Percentiles rank a stretch among this genome's conserved stretches.
phyloP scores from a whole-genome alignment of 1,140 invertebrate genomes.

The Drosophila orena region DNA sequence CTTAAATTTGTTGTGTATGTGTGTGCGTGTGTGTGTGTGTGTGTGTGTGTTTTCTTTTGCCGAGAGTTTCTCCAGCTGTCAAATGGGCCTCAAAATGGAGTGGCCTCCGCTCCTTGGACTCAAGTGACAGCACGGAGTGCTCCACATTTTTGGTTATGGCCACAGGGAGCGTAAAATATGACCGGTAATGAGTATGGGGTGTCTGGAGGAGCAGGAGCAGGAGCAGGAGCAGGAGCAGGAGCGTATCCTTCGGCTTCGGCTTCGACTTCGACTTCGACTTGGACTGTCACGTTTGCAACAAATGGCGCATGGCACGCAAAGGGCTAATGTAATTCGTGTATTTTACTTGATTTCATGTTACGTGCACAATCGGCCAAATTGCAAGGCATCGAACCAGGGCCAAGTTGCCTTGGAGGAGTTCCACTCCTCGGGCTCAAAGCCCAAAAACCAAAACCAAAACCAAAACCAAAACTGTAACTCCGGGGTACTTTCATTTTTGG shows the following conservation, averaged over 20 bases:
- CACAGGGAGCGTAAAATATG: slow-evolving; percentile 9
- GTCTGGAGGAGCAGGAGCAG: neutral
- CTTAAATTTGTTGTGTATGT: neutral
- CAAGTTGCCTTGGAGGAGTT: slow-evolving; percentile 7
- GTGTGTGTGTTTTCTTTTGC: neutral
- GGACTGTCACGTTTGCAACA: slow-evolving; percentile 81
- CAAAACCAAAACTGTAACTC: neutral
- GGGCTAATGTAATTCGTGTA: slow-evolving; percentile 82
- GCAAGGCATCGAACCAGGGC: slow-evolving; percentile 54
- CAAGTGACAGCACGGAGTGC: neutral
- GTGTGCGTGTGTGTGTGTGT: neutral
- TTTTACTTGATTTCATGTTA: slow-evolving; percentile 82
- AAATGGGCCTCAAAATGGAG: neutral
- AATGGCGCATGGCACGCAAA: slow-evolving; percentile 81
- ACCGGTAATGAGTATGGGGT: slow-evolving; percentile 13
- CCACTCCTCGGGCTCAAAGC: neutral
- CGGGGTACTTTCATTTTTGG: slow-evolving; percentile 13
- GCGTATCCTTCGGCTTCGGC: slow-evolving; percentile 8
- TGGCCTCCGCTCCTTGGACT: neutral
- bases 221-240: neutral
- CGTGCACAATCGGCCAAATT: slow-evolving; percentile 79
- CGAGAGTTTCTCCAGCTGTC: neutral
- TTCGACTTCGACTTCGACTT: slow-evolving; percentile 30
- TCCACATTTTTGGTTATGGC: slow-evolving; percentile 9
- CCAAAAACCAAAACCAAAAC: neutral